These are phyloP conservation scores for Genyomyrus donnyi DNA, from an alignment of 2,113 vertebrate genomes.

Conservation along the genomic window DNA sequence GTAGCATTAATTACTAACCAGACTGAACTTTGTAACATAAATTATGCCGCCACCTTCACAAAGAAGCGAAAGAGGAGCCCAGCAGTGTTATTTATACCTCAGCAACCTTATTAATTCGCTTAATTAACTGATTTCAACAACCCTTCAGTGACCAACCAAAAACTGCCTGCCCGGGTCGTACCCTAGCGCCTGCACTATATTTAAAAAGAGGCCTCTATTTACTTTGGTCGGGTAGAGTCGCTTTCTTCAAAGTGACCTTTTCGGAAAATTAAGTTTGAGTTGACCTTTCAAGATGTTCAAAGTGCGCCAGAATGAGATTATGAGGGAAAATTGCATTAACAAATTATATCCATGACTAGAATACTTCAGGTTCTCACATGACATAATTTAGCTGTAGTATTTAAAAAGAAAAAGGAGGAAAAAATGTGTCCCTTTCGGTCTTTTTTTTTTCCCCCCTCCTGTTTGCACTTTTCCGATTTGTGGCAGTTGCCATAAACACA, in stretches of 20 bases:
- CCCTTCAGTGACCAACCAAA: not conserved
- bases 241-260: conserved; percentile 30
- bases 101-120: not conserved
- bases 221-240: conserved; percentile 39
- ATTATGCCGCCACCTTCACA: not conserved
- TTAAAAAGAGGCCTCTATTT: conserved; percentile 43
- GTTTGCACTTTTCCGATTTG: conserved; percentile 44
- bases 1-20: not conserved
- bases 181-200: conserved; percentile 26
- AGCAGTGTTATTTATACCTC: not conserved
- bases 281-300: conserved; percentile 26
- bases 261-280: conserved; percentile 27
- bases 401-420: conserved; percentile 2
- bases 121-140: not conserved
- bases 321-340: conserved; percentile 26
- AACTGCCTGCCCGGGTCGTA: not conserved
- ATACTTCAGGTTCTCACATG: conserved; percentile 30
- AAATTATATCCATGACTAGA: conserved; percentile 26
- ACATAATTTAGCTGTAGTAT: conserved; percentile 30
- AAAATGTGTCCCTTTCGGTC: not conserved
- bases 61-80: not conserved
- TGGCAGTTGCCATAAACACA: conserved; percentile 40
- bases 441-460: conserved; percentile 19
- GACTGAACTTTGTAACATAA: not conserved
- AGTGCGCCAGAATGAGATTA: conserved; percentile 29